Base-by-base conservation (phyloP, 2,888 invertebrate species). In the Choristoneura rosaceana region DNA sequence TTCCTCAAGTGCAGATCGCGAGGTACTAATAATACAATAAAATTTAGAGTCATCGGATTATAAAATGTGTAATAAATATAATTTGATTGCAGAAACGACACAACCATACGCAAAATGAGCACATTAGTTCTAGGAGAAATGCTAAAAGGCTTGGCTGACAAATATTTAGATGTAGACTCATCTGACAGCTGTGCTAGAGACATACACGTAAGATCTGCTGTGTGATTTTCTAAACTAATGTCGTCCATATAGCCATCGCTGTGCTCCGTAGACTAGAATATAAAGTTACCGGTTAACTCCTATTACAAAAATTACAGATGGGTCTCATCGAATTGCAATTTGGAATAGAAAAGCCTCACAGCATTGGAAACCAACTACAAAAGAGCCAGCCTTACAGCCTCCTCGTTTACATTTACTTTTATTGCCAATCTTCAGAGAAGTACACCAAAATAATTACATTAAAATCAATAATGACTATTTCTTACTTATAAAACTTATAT, bases 371-470 rank as follows among this genome's bases (percentile, higher is more conserved):
- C 10, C 89, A 91, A 62, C 75, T 93, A 33, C 89, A 90, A 74
- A 91, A 90, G 73, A 82, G 82, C 45, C 88, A 91, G 41, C 90
- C 92, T 0, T 92, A 92, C 76, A 87, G 90, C 73, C 80, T 93
- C 12, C 84, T 94, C 2, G 88, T 93, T 71, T 94, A 93, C 79
- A 89, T 92, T 25, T 94, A 93, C 75, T 94, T 94, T 80, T 91
- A 89, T 78, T 92, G 92, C 81, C 93, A 93, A 76, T 91, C 91
- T 25, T 84, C 90, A 5, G 92, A 93, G 63, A 92, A 91, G 93
- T 93, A 90, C 70, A 17, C 43, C 41, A 43, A 43, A 43, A 43
- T 3, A 1, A 25, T 25, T 25, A 43, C 52, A 50, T 15, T 15
- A 17, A 50, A 52, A 52, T 52, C 3, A 52, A 17, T 52, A 43